A percentile compares a stretch with the other conserved stretches of the same genome.
phyloP scores from a whole-genome alignment of 2,113 vertebrate species.

The Lycaon pictus region DNA sequence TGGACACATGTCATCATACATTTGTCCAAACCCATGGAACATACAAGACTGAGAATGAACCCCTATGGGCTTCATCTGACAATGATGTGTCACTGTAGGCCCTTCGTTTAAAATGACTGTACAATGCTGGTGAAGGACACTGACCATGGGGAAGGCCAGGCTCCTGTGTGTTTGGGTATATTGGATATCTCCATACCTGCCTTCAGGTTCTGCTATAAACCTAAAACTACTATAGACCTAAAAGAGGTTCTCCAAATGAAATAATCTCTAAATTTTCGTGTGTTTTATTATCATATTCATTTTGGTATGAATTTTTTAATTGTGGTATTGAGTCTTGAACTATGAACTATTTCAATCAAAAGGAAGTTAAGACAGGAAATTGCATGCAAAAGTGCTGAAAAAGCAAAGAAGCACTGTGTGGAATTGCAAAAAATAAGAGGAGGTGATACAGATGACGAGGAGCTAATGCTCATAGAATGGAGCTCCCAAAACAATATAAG shows the following conservation, averaged over 20 bases:
- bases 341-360: constrained; percentile 15
- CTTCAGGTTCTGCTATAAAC: background rate
- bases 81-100: background rate
- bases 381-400: background rate
- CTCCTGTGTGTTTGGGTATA: background rate
- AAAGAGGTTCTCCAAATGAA: background rate
- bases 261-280: background rate
- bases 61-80: background rate
- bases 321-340: background rate
- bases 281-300: background rate
- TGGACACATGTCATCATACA: background rate
- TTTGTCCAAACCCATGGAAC: background rate
- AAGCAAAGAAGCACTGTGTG: background rate
- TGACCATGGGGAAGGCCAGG: background rate
- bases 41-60: background rate
- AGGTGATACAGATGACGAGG: background rate
- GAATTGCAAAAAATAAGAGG: background rate
- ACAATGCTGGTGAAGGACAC: background rate
- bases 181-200: background rate
- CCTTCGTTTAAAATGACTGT: background rate
- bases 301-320: constrained; percentile 13
- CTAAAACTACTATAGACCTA: background rate
- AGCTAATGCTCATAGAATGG: background rate
- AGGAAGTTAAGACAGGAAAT: background rate
- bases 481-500: background rate